Evolutionary conservation across 2,113 vertebrate species (phyloP), one percentile per base, ranked within the genome.

Genomic region (Plecotus auritus): DNA sequence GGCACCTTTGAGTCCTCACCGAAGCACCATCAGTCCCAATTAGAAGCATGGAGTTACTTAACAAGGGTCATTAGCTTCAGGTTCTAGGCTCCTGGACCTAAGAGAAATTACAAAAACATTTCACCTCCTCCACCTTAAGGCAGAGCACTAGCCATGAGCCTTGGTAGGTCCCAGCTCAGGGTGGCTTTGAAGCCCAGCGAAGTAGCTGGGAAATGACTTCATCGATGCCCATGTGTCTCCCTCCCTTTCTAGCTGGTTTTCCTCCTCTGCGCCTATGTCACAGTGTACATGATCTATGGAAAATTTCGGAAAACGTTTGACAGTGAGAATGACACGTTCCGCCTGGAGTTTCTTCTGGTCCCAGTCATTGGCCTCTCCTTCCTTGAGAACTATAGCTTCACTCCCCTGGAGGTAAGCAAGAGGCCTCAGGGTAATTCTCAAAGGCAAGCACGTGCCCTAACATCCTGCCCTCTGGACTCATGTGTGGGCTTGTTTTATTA

Each of bases 291-390:
- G 98, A 99, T 99, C 98, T 99, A 99, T 5, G 96, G 98, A 95
- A 99, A 99, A 96, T 99, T 99, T 97, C 98, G 97, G 85, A 99
- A 98, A 86, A 98, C 99, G 0, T 99, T 98, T 9, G 98, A 99
- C 97, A 99, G 98, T 0, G 99, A 99, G 93, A 99, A 99, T 0
- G 99, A 99, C 97, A 99, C 99, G 0, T 99, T 99, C 86, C 99
- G 99, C 0, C 98, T 99, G 1, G 99, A 99, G 97, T 99, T 99
- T 95, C 98, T 99, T 86, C 96, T 99, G 98, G 98, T 99, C 51
- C 99, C 99, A 0, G 99, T 99, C 82, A 98, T 98, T 1, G 99
- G 99, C 22, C 98, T 99, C 26, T 99, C 99, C 1, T 99, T 99
- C 96, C 98, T 99, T 93, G 99, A 99, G 97, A 99, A 99, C 97